Evolutionary conservation across 2,797 vertebrate genomes (phyloP), one percentile per base, ranked within the genome.

Genomic region (Melanogrammus aeglefinus): DNA sequence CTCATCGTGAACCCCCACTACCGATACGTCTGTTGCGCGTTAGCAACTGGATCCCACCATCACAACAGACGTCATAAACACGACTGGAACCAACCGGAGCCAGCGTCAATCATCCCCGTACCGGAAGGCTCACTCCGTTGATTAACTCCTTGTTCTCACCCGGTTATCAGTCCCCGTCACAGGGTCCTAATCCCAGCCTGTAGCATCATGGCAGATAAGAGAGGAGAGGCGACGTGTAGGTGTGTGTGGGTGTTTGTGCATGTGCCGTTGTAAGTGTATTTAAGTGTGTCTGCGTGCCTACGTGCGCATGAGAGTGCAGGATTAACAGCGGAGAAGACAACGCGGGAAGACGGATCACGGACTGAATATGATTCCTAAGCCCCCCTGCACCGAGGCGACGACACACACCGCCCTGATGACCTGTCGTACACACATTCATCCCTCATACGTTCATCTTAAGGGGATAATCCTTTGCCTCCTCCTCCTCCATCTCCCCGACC

Each of bases 271-370:
- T 38, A 9, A 38, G 36, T 38, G 6, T 38, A 38, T 6, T 6
- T 38, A 9, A 38, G 36, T 38, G 70, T 72, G 70, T 72, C 27
- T 35, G 70, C 14, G 70, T 33, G 70, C 9, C 27, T 33, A 27
- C 13, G 70, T 33, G 70, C 31, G n/a, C 14, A 29, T 72, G 70
- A 10, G 70, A 27, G 6, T 71, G 69, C 27, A 21, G 57, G 80
- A 88, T 89, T 90, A 88, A 83, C 86, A 80, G 74, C 9, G n/a
- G 82, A 86, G 84, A 73, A 63, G 79, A 80, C 81, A 83, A 24
- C 71, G 83, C 75, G 38, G 69, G 51, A 78, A 88, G 86, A 75
- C 86, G 86, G 90, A 83, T 88, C 85, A 78, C 83, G 80, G 71
- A 82, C 81, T 82, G 81, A 86, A 89, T 87, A 83, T 89, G 85